phyloP scores from a whole-genome alignment of 1,140 invertebrate species.

The Liolophura sinensis region DNA sequence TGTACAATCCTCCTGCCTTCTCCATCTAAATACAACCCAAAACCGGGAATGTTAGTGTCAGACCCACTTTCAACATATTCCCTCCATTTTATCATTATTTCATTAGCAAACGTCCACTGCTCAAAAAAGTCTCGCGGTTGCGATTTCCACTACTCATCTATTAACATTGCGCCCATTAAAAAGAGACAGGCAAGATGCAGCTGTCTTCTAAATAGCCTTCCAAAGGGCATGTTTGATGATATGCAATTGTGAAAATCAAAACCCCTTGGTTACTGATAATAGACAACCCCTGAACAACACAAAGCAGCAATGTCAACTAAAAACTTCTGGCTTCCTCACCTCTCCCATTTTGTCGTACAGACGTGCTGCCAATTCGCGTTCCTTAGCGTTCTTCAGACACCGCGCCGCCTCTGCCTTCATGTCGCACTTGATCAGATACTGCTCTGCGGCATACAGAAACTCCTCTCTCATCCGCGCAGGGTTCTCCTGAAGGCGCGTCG shows the following conservation, averaged over 20 bases:
- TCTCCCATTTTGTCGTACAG: slow-evolving; percentile 43
- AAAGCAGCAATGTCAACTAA: background rate
- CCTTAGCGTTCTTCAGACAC: slow-evolving; percentile 44
- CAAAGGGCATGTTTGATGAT: background rate
- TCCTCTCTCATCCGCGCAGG: slow-evolving; percentile 38
- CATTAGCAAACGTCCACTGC: too few species aligned
- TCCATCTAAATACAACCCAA: slow-evolving; percentile 23
- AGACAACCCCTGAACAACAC: background rate
- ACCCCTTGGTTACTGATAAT: background rate
- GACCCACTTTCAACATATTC: too few species aligned
- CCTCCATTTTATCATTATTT: too few species aligned
- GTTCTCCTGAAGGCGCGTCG: slow-evolving; percentile 32
- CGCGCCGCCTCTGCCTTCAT: slow-evolving; percentile 31
- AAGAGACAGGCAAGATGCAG: background rate
- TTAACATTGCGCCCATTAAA: too few species aligned
- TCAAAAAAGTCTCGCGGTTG: background rate
- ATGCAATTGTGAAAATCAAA: background rate
- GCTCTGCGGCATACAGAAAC: slow-evolving; percentile 36
- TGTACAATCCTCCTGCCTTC: slow-evolving; percentile 27
- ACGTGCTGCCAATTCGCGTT: slow-evolving; percentile 33
- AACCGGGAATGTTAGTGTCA: background rate
- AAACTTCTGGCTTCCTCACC: slow-evolving; percentile 30
- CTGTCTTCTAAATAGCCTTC: background rate
- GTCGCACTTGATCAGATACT: slow-evolving; percentile 37
- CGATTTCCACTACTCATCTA: background rate